These are phyloP conservation scores for Thalpophila matura DNA, from an alignment of 2,888 invertebrate species.

Conservation along the genomic window DNA sequence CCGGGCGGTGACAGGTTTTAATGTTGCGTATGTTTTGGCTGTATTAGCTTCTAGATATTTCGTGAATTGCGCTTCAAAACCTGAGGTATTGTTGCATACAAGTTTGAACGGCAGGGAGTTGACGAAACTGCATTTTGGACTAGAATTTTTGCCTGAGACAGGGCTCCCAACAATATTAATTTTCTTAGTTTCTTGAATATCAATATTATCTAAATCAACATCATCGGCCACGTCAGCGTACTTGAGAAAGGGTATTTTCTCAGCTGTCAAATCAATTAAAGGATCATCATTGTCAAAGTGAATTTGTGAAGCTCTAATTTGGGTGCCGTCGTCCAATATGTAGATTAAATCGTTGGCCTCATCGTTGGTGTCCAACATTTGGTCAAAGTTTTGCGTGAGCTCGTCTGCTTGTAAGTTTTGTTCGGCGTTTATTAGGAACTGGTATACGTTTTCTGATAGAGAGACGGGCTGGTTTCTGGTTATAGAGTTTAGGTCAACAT, in stretches of 20 bases:
- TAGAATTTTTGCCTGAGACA: conserved; percentile 71
- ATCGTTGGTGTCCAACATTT: conserved; percentile 68
- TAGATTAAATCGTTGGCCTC: conserved; percentile 76
- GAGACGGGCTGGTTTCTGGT: conserved; percentile 82
- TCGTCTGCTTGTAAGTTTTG: conserved; percentile 65
- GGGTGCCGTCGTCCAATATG: conserved; percentile 85
- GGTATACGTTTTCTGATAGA: conserved; percentile 82
- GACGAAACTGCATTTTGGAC: conserved; percentile 79
- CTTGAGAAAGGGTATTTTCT: conserved; percentile 84
- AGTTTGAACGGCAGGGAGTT: conserved; percentile 84
- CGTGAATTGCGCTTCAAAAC: conserved; percentile 83
- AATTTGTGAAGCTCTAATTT: conserved; percentile 86
- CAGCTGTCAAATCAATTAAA: conserved; percentile 78
- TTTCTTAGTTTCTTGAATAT: conserved; percentile 70
- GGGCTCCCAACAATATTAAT: conserved; percentile 83
- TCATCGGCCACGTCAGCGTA: conserved; percentile 72
- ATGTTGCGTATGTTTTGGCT: conserved; percentile 75
- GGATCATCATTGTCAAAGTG: conserved; percentile 88
- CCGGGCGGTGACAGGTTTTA: conserved; percentile 72
- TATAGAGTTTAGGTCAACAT: conserved; percentile 83
- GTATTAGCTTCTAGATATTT: conserved; percentile 79
- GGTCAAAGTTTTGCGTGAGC: conserved; percentile 65
- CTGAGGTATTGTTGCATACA: conserved; percentile 80
- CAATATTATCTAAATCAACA: conserved; percentile 59
- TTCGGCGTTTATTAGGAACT: conserved; percentile 81